A percentile compares a stretch with the other conserved stretches of the same genome.
Evolutionary conservation across 2,113 vertebrate species (phyloP).

Genomic region (Sander lucioperca): DNA sequence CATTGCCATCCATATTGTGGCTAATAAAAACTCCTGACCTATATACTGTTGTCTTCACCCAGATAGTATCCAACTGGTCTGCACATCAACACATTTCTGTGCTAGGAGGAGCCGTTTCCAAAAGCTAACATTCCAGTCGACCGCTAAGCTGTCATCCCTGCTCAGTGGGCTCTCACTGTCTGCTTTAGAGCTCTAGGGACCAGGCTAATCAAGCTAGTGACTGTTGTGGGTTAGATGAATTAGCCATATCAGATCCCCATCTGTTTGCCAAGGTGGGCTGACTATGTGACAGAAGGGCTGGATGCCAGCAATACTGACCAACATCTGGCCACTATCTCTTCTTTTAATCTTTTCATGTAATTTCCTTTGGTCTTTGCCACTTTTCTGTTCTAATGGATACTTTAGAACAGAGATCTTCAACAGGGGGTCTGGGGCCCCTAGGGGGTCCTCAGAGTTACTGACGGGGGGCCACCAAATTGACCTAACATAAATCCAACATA

Average conservation of each 20-base stretch:
- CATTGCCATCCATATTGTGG: background rate
- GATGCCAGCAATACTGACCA: conserved; percentile 41
- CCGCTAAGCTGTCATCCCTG: conserved; percentile 24
- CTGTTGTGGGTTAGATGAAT: conserved; percentile 71
- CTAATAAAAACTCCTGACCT: background rate
- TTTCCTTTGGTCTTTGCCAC: conserved; percentile 25
- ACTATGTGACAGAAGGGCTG: conserved; percentile 56
- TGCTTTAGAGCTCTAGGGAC: conserved; percentile 46
- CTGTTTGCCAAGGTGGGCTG: conserved; percentile 78
- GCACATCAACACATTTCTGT: background rate
- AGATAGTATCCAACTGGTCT: background rate
- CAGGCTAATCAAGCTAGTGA: conserved; percentile 69
- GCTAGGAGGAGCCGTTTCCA: conserved; percentile 20
- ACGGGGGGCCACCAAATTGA: no score
- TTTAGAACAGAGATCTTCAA: background rate
- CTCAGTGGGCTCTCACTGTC: conserved; percentile 30
- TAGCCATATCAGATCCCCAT: conserved; percentile 77
- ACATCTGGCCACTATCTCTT: conserved; percentile 53
- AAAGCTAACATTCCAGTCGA: conserved; percentile 26
- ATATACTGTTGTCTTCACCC: background rate
- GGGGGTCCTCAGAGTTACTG: no score
- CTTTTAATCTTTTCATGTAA: conserved; percentile 25
- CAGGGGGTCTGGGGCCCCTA: no score
- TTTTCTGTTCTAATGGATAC: conserved; percentile 1
- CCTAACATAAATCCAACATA: no score